phyloP scores from a whole-genome alignment of 2,113 vertebrate genomes.

The Xyliphius kryptos region DNA sequence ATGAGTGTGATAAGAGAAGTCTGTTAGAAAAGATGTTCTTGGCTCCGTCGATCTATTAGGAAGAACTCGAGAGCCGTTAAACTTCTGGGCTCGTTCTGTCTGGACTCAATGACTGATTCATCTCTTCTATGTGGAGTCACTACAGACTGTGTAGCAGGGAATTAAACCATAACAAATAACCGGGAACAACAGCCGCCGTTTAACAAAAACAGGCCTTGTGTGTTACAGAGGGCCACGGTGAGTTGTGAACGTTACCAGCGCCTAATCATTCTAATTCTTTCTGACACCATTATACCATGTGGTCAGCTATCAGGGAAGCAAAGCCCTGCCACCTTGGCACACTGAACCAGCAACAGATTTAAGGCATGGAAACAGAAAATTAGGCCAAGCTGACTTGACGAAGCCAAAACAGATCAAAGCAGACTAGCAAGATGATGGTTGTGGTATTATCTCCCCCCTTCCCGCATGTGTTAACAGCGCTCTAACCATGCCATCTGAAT shows the following conservation, averaged over 20 bases:
- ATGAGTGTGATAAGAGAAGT: constrained; percentile 27
- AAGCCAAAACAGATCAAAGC: constrained; percentile 19
- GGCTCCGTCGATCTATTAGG: constrained; percentile 17
- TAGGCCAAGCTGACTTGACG: constrained; percentile 28
- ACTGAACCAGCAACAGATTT: constrained; percentile 26
- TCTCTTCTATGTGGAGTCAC: constrained; percentile 30
- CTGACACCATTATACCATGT: constrained; percentile 10
- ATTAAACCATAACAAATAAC: not conserved
- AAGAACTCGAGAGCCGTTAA: constrained; percentile 29
- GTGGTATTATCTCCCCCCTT: not conserved
- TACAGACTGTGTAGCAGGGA: constrained; percentile 12
- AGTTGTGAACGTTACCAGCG: too few species aligned
- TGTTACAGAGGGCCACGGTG: too few species aligned
- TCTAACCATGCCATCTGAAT: too few species aligned
- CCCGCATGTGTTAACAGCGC: too few species aligned
- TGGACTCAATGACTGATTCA: constrained; percentile 14
- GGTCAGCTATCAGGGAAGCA: constrained; percentile 19
- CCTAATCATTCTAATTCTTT: not conserved
- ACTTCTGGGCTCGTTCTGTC: constrained; percentile 4
- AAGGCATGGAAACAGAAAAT: constrained; percentile 25
- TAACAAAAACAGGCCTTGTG: too few species aligned
- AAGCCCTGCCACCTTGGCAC: constrained; percentile 22
- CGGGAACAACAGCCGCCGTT: too few species aligned
- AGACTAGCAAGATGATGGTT: constrained; percentile 11
- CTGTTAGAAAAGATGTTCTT: constrained; percentile 28